phyloP scores from a whole-genome alignment of 2,888 invertebrate species.

The Hoplodrina ambigua region DNA sequence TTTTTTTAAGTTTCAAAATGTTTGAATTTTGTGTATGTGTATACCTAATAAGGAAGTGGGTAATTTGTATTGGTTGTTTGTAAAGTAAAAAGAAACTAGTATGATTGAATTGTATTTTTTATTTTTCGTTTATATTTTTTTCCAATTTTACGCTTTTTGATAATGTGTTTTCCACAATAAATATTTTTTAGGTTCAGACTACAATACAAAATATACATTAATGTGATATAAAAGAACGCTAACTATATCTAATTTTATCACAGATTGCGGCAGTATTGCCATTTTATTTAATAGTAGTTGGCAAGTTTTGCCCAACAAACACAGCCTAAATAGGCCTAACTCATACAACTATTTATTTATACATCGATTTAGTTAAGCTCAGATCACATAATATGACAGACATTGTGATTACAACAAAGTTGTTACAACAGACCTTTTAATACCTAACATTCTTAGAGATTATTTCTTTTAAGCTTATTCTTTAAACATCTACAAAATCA shows the following conservation, averaged over 20 bases:
- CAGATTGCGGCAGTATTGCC: slow-evolving; percentile 87
- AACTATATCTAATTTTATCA: slow-evolving; percentile 87
- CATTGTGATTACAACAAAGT: slow-evolving; percentile 59
- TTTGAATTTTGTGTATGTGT: too few species aligned
- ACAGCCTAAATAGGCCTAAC: slow-evolving; percentile 84
- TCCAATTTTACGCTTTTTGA: slow-evolving; percentile 79
- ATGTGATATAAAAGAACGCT: slow-evolving; percentile 77
- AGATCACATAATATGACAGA: slow-evolving; percentile 64
- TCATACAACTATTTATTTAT: slow-evolving; percentile 66
- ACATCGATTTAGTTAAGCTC: slow-evolving; percentile 65
- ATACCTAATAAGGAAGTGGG: slow-evolving; percentile 22
- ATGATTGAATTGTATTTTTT: slow-evolving; percentile 83
- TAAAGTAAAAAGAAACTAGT: slow-evolving; percentile 64
- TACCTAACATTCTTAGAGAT: slow-evolving; percentile 54
- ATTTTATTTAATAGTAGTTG: slow-evolving; percentile 81
- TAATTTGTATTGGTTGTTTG: slow-evolving; percentile 8
- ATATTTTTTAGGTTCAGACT: slow-evolving; percentile 83
- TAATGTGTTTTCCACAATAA: slow-evolving; percentile 84
- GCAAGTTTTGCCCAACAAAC: slow-evolving; percentile 83
- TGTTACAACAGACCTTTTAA: slow-evolving; percentile 51
- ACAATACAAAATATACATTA: slow-evolving; percentile 85
- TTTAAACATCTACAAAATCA: slow-evolving; percentile 55
- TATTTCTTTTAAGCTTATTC: slow-evolving; percentile 49
- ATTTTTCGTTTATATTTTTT: slow-evolving; percentile 81
- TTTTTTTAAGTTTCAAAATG: not conserved